Evolutionary conservation across 35 echinoderm and acorn worm species (phyloP), one percentile per base, ranked within the genome.

Genomic region (Antedon bifida): DNA sequence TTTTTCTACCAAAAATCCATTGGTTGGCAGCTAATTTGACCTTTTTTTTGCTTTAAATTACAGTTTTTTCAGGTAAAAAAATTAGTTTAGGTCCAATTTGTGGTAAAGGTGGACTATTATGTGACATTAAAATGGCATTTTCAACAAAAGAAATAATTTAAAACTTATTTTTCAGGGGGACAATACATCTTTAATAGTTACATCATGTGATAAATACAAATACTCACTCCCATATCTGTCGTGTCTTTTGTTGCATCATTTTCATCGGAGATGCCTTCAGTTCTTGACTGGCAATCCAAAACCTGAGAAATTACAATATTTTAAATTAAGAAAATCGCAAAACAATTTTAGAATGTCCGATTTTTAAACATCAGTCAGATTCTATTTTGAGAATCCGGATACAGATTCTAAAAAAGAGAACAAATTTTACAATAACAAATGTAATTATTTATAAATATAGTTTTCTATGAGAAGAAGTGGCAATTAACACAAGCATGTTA

Each of bases 241-340:
- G 84, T 78, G 88, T 88, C 90, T 99, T 99, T 88, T 86, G 85
- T 87, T 91, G 85, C 76, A 99, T 87, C 85, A 93, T 86, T 79
- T 87, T 93, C 64, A 99, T 79, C 26, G 95, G 38, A 80, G 88
- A 86, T 35, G 84, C 84, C 83, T 90, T 92, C 36, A 99, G 83
- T 64, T 99, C 95, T 92, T 92, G 90, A 88, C 90, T 90, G n/a
- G 90, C 90, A 39, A 92, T 82, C 91, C 91, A 99, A 86, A 99
- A 99, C 88, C 95, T 99, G 84, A 82, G 36, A 77, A 76, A 78
- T 44, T 16, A 44, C 39, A n/a, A n/a, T n/a, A 44, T 44, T 16
- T 44, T 8, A 44, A 44, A 44, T 8, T 44, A 8, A 44, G 16
- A 44, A 44, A 44, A 16, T 44, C 5, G 39, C 16, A 5, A 44